These are phyloP conservation scores for Meiosimyza platycephala DNA, from an alignment of 2,888 invertebrate genomes.

Conservation along the genomic window DNA sequence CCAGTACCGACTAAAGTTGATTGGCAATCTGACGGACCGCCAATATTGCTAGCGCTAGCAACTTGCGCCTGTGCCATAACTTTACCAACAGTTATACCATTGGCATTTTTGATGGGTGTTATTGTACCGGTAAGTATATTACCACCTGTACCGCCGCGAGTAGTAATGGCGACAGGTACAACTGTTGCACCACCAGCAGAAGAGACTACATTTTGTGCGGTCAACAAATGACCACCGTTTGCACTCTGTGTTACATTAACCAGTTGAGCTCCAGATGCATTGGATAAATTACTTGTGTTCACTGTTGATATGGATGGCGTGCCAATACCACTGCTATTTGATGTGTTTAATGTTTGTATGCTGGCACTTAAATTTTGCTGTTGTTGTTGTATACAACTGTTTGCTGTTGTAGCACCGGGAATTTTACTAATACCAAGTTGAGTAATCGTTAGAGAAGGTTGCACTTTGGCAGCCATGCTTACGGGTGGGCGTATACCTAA, in stretches of 20 bases:
- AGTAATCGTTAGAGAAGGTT: conserved; percentile 66
- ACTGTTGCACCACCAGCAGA: conserved; percentile 61
- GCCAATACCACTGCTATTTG: conserved; percentile 34
- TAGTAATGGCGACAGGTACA: conserved; percentile 62
- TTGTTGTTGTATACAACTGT: conserved; percentile 33
- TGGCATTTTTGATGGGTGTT: conserved; percentile 62
- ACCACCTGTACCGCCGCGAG: conserved; percentile 53
- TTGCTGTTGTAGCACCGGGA: conserved; percentile 47
- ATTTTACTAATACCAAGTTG: conserved; percentile 63
- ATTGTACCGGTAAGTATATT: conserved; percentile 64
- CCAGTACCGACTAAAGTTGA: conserved; percentile 6
- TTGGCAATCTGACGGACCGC: conserved; percentile 28
- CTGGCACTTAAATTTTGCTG: conserved; percentile 53
- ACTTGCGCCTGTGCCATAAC: conserved; percentile 59
- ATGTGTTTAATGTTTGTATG: conserved; percentile 53
- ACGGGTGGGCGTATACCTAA: conserved; percentile 62
- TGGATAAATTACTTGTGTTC: conserved; percentile 46
- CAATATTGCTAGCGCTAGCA: conserved; percentile 38
- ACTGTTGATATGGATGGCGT: conserved; percentile 43
- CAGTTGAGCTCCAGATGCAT: conserved; percentile 48
- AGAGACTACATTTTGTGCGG: conserved; percentile 36
- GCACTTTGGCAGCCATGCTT: conserved; percentile 65
- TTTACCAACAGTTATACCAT: conserved; percentile 63
- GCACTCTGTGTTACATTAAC: conserved; percentile 57
- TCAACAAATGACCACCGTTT: conserved; percentile 36